Conservation (phyloP, 2,113 vertebrate species). For the Prochilodus magdalenae region DNA sequence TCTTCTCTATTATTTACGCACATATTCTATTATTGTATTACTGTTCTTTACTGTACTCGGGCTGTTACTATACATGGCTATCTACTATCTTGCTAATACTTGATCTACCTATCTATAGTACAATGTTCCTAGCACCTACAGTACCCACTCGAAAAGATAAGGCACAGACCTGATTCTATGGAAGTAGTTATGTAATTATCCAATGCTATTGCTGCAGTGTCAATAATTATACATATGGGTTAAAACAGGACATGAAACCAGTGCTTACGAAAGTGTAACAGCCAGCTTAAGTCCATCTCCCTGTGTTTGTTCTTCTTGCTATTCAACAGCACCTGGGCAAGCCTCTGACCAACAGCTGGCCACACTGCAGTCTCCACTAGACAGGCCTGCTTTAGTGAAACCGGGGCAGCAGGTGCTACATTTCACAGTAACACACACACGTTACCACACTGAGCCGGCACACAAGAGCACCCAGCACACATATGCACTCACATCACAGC, state of each 20-base stretch:
- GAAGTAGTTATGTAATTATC: too few relatives aligned
- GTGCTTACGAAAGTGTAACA: constrained; percentile 10
- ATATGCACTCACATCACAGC: not conserved
- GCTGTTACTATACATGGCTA: too few relatives aligned
- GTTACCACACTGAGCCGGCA: not conserved
- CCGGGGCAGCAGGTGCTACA: constrained; percentile 54
- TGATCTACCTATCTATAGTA: too few relatives aligned
- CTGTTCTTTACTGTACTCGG: too few relatives aligned
- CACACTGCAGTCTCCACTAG: constrained; percentile 21
- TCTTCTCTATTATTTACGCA: too few relatives aligned
- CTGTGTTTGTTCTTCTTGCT: constrained; percentile 31
- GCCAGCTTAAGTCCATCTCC: constrained; percentile 23
- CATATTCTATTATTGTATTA: too few relatives aligned
- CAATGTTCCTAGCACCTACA: too few relatives aligned
- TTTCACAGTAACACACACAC: not conserved
- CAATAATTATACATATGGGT: not conserved
- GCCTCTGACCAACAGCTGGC: constrained; percentile 47
- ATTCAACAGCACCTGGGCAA: constrained; percentile 45
- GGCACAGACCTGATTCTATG: too few relatives aligned
- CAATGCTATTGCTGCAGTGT: not conserved
- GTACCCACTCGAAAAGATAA: too few relatives aligned
- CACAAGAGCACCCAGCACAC: constrained; percentile 4
- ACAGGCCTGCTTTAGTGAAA: constrained; percentile 50
- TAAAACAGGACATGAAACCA: not conserved
- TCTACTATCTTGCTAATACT: too few relatives aligned